phyloP scores from a whole-genome alignment of 2,888 invertebrate genomes.

The Philopedon plagiatum region DNA sequence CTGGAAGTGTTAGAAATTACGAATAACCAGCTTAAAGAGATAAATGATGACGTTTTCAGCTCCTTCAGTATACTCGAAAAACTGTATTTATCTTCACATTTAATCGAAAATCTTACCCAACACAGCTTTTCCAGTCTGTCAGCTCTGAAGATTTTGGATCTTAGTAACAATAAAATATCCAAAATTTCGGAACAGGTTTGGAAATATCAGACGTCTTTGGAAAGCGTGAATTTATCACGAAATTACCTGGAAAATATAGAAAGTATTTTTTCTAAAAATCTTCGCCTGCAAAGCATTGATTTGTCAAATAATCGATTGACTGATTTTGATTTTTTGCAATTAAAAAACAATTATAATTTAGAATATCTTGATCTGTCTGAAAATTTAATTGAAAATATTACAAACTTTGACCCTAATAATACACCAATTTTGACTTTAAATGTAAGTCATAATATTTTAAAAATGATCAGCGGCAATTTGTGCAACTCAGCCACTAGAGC shows the following conservation, averaged over 20 bases:
- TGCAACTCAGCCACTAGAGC: not conserved
- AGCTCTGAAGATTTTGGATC: not conserved
- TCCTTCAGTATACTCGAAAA: not conserved
- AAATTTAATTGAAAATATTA: slow-evolving; percentile 6
- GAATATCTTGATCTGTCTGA: not conserved
- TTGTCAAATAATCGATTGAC: not conserved
- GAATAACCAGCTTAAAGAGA: not conserved
- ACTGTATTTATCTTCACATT: not conserved
- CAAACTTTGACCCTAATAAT: not conserved
- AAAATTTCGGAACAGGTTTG: not conserved
- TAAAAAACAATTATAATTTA: not conserved
- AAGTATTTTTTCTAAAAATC: not conserved
- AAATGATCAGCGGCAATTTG: not conserved
- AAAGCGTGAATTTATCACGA: not conserved
- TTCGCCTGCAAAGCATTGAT: not conserved
- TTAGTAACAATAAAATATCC: not conserved
- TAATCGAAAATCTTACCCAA: not conserved
- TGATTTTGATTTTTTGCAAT: not conserved
- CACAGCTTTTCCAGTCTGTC: not conserved
- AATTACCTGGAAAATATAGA: not conserved
- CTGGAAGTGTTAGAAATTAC: not conserved
- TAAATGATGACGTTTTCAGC: not conserved
- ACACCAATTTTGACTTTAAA: not conserved
- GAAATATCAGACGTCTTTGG: not conserved
- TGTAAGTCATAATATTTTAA: slow-evolving; percentile 4